Evolutionary conservation across 2,888 invertebrate genomes (phyloP).

Genomic region (Ophion slaviceki): DNA sequence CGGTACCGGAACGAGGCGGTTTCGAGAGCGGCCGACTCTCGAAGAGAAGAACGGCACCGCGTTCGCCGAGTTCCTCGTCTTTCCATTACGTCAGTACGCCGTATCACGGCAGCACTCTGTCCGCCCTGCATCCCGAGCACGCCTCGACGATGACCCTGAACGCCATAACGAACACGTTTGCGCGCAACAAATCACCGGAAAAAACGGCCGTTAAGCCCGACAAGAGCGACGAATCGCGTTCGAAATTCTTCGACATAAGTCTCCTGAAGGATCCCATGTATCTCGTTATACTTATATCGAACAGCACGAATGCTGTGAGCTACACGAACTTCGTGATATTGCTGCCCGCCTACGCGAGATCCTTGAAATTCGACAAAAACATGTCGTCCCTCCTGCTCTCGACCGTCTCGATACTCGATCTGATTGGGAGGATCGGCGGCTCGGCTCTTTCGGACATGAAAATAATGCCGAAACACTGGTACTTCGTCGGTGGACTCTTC

Average conservation of each 20-base stretch:
- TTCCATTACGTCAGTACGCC: conserved; percentile 94
- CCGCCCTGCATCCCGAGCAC: conserved; percentile 89
- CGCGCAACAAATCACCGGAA: conserved; percentile 77
- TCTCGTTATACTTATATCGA: conserved; percentile 92
- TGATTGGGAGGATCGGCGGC: conserved; percentile 93
- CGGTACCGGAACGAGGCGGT: conserved; percentile 88
- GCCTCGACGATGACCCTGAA: conserved; percentile 91
- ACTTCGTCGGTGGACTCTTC: conserved; percentile 91
- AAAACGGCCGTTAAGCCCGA: conserved; percentile 61
- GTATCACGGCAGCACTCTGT: conserved; percentile 93
- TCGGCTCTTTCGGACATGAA: conserved; percentile 92
- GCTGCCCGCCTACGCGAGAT: conserved; percentile 90
- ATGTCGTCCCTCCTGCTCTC: conserved; percentile 90
- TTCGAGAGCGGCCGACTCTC: conserved; percentile 77
- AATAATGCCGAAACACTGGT: conserved; percentile 91
- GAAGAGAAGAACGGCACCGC: conserved; percentile 67
- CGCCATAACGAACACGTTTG: conserved; percentile 86
- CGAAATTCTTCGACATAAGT: conserved; percentile 90
- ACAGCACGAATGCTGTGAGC: conserved; percentile 93
- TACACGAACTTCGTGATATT: conserved; percentile 94
- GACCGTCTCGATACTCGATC: conserved; percentile 91
- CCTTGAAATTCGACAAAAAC: conserved; percentile 89
- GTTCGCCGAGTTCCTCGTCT: conserved; percentile 91
- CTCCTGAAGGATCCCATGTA: conserved; percentile 92
- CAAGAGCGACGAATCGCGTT: conserved; percentile 77